Evolutionary conservation across 2,797 vertebrate species (phyloP), one percentile per base, ranked within the genome.

Genomic region (Triplophysa yarkandensis): DNA sequence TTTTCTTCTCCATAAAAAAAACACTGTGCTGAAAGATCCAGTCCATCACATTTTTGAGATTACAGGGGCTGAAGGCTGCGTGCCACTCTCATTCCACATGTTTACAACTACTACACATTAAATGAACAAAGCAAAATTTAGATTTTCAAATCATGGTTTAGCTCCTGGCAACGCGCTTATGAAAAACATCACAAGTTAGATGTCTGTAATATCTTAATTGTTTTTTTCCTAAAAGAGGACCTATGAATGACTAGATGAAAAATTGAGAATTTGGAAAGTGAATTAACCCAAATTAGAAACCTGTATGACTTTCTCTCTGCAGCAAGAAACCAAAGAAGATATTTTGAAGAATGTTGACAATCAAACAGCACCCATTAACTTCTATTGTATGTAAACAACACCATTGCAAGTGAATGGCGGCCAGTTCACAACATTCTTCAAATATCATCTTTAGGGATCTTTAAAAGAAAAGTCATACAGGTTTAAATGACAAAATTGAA

Each of bases 1-100:
- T 44, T 58, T 9, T 46, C 68, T 78, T 67, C 62, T 61, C 52
- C 46, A 61, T 72, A 69, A 30, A 80, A 71, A 79, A 80, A 71
- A 79, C 48, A 69, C 71, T 64, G 34, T 10, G 19, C 61, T 68
- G 54, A 67, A 70, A 71, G 63, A 65, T 74, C 46, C 14, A 54
- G 64, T 41, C 25, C 65, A 78, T 80, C 65, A 80, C 65, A 68
- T 46, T 50, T 52, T 17, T 2, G 32, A 68, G 34, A 34, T 71
- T 68, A 63, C 71, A 66, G 54, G 43, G 69, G 57, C 60, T 62
- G 62, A 66, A 75, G 64, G 44, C 39, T 58, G 32, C 32, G 67
- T 62, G 61, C 36, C 70, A 66, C 32, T 70, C 58, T 77, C 67
- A 65, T 58, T 77, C 36, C 44, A 54, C 41, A 55, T 62, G 74